These are phyloP conservation scores for Oedothorax gibbosus DNA, from an alignment of 1,140 invertebrate species.

Conservation along the genomic window DNA sequence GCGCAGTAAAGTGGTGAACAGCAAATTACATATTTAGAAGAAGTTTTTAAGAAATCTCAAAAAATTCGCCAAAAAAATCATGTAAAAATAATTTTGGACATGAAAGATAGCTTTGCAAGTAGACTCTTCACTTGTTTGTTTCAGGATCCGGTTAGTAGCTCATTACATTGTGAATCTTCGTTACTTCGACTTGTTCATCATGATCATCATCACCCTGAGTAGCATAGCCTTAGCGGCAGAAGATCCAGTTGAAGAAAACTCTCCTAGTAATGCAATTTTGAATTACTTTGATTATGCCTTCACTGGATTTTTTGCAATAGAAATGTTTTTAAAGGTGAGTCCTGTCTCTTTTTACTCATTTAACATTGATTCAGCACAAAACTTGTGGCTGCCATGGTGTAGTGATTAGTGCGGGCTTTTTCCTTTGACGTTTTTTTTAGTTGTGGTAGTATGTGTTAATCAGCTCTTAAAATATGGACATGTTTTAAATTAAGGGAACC, in stretches of 20 bases:
- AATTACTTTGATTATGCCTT: slow-evolving; percentile 99
- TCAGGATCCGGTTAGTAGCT: slow-evolving; percentile 82
- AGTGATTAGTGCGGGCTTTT: no score
- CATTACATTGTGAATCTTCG: slow-evolving; percentile 98
- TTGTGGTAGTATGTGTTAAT: no score
- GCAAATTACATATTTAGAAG: no score
- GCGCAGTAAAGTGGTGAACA: no score
- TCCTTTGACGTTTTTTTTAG: no score
- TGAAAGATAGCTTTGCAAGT: no score
- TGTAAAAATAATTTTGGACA: no score
- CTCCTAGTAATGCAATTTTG: slow-evolving; percentile 81
- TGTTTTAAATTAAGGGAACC: no score
- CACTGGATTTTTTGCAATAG: slow-evolving; percentile 98
- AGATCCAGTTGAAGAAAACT: slow-evolving; percentile 92
- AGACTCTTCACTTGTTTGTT: slow-evolving; percentile 6
- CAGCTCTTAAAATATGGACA: no score
- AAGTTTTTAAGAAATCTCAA: no score
- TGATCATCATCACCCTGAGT: slow-evolving; percentile 97
- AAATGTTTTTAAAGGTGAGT: slow-evolving; percentile 91
- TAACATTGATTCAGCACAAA: neutral
- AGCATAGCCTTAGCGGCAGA: slow-evolving; percentile 99
- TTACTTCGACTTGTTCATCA: slow-evolving; percentile 99
- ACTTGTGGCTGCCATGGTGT: no score
- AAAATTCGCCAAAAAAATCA: no score
- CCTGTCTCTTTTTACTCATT: neutral